These are phyloP conservation scores for Stenoptilia bipunctidactyla DNA, from an alignment of 2,888 invertebrate species.

Conservation along the genomic window DNA sequence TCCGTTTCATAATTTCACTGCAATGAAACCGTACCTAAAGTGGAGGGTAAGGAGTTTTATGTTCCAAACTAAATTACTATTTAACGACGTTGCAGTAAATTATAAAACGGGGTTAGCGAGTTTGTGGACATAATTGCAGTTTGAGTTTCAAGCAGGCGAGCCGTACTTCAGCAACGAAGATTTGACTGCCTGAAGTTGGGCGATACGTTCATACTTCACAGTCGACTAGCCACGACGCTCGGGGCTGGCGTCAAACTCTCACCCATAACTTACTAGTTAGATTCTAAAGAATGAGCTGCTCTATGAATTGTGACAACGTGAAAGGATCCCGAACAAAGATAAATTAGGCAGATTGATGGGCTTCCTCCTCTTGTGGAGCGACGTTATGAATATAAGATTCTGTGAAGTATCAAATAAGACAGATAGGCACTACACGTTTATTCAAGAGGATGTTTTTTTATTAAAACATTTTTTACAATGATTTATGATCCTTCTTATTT, in stretches of 20 bases:
- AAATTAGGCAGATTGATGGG: not conserved
- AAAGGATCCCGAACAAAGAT: not conserved
- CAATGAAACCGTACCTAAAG: too few species aligned
- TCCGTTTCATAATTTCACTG: too few species aligned
- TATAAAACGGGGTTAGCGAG: not conserved
- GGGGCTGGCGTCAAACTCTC: not conserved
- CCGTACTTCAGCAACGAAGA: conserved; percentile 12
- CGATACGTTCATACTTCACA: conserved; percentile 14
- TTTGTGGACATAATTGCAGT: conserved; percentile 1
- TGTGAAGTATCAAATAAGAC: not conserved
- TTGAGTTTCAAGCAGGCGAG: conserved; percentile 8
- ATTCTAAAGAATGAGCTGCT: not conserved
- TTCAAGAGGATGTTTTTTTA: too few species aligned
- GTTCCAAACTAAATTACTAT: not conserved
- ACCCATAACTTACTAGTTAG: not conserved
- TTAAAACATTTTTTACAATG: too few species aligned
- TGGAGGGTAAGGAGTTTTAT: not conserved
- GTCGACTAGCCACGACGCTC: conserved; percentile 11
- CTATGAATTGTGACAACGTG: not conserved
- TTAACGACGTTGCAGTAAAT: conserved; percentile 1
- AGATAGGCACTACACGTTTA: too few species aligned
- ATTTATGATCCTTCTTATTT: too few species aligned
- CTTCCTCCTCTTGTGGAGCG: not conserved
- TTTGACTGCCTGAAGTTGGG: conserved; percentile 17
- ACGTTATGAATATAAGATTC: conserved; percentile 3